Percentiles rank a stretch among this genome's conserved stretches.
Conservation (phyloP, 2,888 invertebrate genomes). For the Eupithecia inturbata region DNA sequence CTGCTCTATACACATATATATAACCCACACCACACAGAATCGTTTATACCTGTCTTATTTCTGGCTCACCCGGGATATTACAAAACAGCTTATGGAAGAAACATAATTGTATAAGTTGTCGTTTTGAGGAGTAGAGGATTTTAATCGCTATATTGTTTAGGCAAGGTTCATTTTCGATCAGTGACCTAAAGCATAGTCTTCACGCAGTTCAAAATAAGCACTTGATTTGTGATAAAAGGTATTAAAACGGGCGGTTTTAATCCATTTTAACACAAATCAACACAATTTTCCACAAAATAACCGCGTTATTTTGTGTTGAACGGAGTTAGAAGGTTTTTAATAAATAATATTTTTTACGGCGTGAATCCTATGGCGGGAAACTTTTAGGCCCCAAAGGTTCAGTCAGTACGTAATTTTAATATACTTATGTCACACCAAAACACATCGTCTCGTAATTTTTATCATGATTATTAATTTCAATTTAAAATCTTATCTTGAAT, state of each 20-base stretch:
- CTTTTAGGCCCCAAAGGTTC: too few species aligned
- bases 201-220: background rate
- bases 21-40: conserved; percentile 32
- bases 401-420: background rate
- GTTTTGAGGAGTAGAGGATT: conserved; percentile 4
- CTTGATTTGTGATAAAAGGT: too few species aligned
- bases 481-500: background rate
- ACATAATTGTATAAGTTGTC: conserved; percentile 35
- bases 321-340: background rate
- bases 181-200: background rate
- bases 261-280: too few species aligned
- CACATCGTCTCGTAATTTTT: background rate
- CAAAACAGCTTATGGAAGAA: conserved; percentile 68
- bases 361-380: too few species aligned
- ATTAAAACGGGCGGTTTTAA: too few species aligned
- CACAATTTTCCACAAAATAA: too few species aligned
- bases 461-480: background rate
- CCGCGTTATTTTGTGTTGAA: too few species aligned
- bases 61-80: conserved; percentile 73
- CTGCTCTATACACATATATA: conserved; percentile 21
- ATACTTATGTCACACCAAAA: background rate
- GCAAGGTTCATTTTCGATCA: background rate
- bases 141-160: background rate
- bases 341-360: background rate
- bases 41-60: conserved; percentile 71